phyloP scores from a whole-genome alignment of 2,888 invertebrate species.

The Nectonema munidae region DNA sequence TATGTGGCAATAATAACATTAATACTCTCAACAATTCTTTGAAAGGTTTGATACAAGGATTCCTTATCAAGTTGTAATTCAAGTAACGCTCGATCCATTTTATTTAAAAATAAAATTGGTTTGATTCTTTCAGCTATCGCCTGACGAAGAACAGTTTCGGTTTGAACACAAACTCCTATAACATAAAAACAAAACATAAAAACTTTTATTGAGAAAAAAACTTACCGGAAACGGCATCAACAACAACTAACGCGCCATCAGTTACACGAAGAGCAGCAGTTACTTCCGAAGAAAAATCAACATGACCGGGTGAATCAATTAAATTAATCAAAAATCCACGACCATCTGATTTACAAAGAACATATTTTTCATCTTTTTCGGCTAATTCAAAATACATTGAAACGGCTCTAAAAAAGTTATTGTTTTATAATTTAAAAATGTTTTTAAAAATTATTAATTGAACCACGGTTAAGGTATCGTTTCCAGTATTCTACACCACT shows the following conservation, averaged over 20 bases:
- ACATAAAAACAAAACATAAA: conserved; percentile 15
- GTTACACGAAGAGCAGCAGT: conserved; percentile 98
- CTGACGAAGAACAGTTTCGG: conserved; percentile 94
- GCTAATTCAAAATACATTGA: conserved; percentile 94
- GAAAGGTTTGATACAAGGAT: conserved; percentile 76
- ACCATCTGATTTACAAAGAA: conserved; percentile 38
- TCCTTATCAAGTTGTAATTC: conserved; percentile 83
- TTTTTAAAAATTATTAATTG: too few relatives aligned
- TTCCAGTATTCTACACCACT: too few relatives aligned
- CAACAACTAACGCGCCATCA: conserved; percentile 94
- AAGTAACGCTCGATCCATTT: conserved; percentile 94
- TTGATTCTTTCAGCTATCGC: conserved; percentile 98
- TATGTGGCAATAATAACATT: conserved; percentile 99
- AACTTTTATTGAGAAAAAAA: conserved; percentile 16
- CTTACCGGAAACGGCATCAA: conserved; percentile 90
- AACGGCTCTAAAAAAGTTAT: conserved; percentile 41
- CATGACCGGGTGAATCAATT: conserved; percentile 98
- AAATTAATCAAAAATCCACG: conserved; percentile 97
- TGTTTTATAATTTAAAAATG: background rate
- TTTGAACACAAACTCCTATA: conserved; percentile 92
- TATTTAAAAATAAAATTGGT: conserved; percentile 99
- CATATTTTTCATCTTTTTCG: conserved; percentile 67
- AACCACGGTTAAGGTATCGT: conserved; percentile 6
- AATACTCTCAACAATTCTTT: conserved; percentile 93
- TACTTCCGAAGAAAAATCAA: conserved; percentile 97